A percentile compares a stretch with the other conserved stretches of the same genome.
phyloP scores from a whole-genome alignment of 2,797 vertebrate genomes.

The Fundulus diaphanus region DNA sequence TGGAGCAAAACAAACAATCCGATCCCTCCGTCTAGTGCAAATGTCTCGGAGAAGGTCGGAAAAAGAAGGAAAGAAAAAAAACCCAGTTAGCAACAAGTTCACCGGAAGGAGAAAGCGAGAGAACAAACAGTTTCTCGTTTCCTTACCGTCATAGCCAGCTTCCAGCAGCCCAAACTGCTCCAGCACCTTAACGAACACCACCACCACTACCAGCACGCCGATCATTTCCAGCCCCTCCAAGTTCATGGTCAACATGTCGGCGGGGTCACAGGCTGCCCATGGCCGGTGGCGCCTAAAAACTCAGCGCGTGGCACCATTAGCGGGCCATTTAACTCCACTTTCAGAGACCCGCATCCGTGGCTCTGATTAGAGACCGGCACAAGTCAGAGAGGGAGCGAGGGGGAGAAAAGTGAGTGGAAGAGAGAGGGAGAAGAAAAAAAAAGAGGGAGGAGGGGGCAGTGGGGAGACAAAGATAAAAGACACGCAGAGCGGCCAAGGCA shows the following conservation, averaged over 20 bases:
- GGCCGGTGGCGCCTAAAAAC: slow-evolving; percentile 64
- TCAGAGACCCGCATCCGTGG: slow-evolving; percentile 72
- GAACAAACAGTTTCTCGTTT: slow-evolving; percentile 21
- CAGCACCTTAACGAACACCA: slow-evolving; percentile 96
- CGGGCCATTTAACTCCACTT: slow-evolving; percentile 86
- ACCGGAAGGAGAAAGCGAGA: neutral
- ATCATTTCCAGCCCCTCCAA: slow-evolving; percentile 99
- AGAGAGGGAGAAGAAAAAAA: slow-evolving; percentile 46
- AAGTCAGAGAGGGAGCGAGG: slow-evolving; percentile 44
- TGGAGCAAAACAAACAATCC: neutral
- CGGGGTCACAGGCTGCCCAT: slow-evolving; percentile 86
- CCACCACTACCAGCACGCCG: slow-evolving; percentile 92
- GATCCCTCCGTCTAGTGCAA: neutral
- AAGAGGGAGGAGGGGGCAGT: slow-evolving; percentile 49
- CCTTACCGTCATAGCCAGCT: slow-evolving; percentile 92
- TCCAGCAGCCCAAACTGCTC: slow-evolving; percentile 97
- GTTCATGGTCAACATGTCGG: slow-evolving; percentile 88
- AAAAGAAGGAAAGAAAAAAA: neutral
- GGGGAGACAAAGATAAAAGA: slow-evolving; percentile 38
- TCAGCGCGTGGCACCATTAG: slow-evolving; percentile 70
- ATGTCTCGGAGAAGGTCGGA: neutral
- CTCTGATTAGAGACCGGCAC: slow-evolving; percentile 65
- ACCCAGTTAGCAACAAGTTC: slow-evolving; percentile 38
- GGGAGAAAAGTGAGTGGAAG: slow-evolving; percentile 51
- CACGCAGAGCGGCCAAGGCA: slow-evolving; percentile 42